Evolutionary conservation across 2,888 invertebrate genomes (phyloP), one percentile per base, ranked within the genome.

Genomic region (Drosophila pseudotakahashii): DNA sequence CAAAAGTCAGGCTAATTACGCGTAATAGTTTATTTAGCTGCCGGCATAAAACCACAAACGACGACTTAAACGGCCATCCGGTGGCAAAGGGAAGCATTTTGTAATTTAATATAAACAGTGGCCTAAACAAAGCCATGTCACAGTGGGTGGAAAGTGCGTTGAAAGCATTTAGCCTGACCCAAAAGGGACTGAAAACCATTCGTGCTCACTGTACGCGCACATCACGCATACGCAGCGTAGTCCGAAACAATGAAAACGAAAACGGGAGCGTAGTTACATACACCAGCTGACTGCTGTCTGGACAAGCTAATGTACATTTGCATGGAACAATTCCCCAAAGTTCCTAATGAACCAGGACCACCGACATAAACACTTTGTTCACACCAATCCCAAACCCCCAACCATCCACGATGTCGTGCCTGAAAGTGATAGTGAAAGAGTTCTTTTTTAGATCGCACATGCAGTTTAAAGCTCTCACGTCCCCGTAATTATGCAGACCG

Each of bases 401-500:
- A 16, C 26, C 42, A 26, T 26, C 19, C 19, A 13, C 13, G 41
- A 19, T 71, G 45, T 48, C 57, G 59, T 60, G 71, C 76, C 62
- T 70, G 69, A 58, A 75, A 81, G 76, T 76, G 84, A 87, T 76
- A 84, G 87, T 87, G 73, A 79, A 80, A 81, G 64, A 61, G 64
- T 53, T 42, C 42, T 42, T 62, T 64, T 50, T 26, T 44, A 26
- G 30, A 50, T 23, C 50, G 19, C 41, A n/a, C 32, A 50, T 5
- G 30, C 52, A 52, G 64, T 52, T 64, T 64, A 64, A 52, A 62
- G 55, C 48, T 48, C 64, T 54, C 71, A 67, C 73, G 54, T 62
- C 36, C 57, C 34, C 53, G 58, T 73, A 64, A 74, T 73, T 73
- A 66, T 60, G 60, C 60, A 66, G 73, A 63, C 64, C 58, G 55